These are phyloP conservation scores for Anoncus sp. DNA, from an alignment of 2,888 invertebrate genomes.

Conservation along the genomic window DNA sequence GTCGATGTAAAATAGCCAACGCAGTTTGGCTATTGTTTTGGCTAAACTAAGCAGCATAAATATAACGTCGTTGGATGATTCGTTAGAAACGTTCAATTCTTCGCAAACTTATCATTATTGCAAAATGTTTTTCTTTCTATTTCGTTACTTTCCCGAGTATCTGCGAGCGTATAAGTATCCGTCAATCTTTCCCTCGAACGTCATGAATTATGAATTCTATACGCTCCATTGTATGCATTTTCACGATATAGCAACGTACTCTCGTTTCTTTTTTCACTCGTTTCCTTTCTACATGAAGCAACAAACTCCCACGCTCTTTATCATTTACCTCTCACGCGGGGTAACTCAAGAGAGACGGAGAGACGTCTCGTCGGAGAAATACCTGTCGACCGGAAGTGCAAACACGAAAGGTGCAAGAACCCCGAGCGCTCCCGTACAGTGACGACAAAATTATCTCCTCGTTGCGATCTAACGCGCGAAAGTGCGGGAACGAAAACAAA, in stretches of 20 bases:
- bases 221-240: slow-evolving; percentile 47
- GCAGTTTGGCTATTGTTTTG: too few species aligned
- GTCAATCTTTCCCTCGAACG: slow-evolving; percentile 31
- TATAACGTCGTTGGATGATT: not conserved
- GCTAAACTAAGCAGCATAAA: too few species aligned
- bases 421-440: slow-evolving; percentile 30
- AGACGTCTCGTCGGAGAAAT: slow-evolving; percentile 37
- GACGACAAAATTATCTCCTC: slow-evolving; percentile 60
- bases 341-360: not conserved
- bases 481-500: slow-evolving; percentile 20
- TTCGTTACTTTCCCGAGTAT: not conserved
- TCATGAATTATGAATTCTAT: slow-evolving; percentile 47
- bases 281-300: slow-evolving; percentile 16
- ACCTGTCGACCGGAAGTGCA: slow-evolving; percentile 61
- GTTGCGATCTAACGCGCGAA: slow-evolving; percentile 58
- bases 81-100: not conserved
- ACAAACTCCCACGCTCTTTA: slow-evolving; percentile 58
- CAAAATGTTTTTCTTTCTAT: slow-evolving; percentile 3
- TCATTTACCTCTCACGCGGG: slow-evolving; percentile 46
- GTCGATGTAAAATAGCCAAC: too few species aligned
- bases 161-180: slow-evolving; percentile 18
- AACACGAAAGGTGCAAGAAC: slow-evolving; percentile 50
- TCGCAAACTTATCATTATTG: not conserved
- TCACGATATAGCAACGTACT: slow-evolving; percentile 9
- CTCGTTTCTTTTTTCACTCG: not conserved